Conservation (phyloP, 2,888 invertebrate species). For the Thyatira batis region DNA sequence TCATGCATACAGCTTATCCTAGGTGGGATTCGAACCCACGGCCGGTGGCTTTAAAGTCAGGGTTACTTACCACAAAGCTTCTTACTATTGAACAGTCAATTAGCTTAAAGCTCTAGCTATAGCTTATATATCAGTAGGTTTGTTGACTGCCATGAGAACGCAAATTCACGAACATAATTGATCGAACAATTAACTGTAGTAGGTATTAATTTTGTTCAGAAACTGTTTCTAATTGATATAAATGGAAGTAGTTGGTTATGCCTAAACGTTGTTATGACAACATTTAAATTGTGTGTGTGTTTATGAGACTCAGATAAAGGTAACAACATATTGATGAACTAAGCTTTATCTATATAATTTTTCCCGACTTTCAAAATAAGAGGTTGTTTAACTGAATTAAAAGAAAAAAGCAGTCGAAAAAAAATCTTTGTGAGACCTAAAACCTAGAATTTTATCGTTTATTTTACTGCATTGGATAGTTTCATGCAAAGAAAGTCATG, state of each 20-base stretch:
- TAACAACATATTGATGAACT: background rate
- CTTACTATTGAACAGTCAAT: conserved; percentile 15
- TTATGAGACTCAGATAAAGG: conserved; percentile 7
- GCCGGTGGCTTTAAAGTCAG: too few relatives aligned
- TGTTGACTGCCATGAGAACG: background rate
- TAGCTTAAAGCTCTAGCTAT: conserved; percentile 14
- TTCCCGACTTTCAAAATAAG: too few relatives aligned
- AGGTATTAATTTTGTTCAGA: conserved; percentile 19
- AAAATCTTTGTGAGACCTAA: too few relatives aligned
- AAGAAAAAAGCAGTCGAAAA: too few relatives aligned
- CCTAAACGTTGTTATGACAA: conserved; percentile 28
- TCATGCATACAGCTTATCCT: too few relatives aligned
- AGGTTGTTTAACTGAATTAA: too few relatives aligned
- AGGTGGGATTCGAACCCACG: too few relatives aligned
- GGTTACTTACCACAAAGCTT: too few relatives aligned
- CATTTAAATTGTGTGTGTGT: conserved; percentile 19
- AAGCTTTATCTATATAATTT: background rate
- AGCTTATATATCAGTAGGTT: background rate
- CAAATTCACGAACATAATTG: conserved; percentile 26
- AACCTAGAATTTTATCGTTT: too few relatives aligned
- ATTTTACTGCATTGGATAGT: too few relatives aligned
- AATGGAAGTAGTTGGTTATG: conserved; percentile 23
- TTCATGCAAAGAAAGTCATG: too few relatives aligned
- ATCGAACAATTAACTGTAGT: conserved; percentile 29
- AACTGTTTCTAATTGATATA: conserved; percentile 30